Evolutionary conservation across 2,113 vertebrate species (phyloP).

Genomic region (Coreoperca whiteheadi): DNA sequence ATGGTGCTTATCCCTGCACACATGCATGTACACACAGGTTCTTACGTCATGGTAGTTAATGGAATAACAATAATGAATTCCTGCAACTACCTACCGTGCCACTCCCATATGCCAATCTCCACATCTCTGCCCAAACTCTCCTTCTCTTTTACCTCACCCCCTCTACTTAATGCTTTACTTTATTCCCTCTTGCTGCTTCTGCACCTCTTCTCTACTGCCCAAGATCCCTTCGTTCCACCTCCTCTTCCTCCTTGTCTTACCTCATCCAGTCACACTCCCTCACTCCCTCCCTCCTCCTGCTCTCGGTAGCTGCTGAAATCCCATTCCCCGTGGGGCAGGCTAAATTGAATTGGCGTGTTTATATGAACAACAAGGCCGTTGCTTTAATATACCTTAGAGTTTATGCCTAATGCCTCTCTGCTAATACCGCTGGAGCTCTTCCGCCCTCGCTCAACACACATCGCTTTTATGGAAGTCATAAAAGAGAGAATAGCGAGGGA

Average conservation of each 20-base stretch:
- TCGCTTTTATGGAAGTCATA: conserved; percentile 78
- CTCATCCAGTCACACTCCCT: conserved; percentile 52
- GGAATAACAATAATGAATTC: conserved; percentile 60
- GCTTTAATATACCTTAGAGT: conserved; percentile 92
- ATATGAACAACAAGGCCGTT: conserved; percentile 89
- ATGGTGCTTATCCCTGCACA: not conserved
- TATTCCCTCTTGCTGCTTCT: conserved; percentile 28
- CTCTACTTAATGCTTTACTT: not conserved
- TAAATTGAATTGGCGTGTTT: conserved; percentile 91
- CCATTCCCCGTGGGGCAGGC: conserved; percentile 91
- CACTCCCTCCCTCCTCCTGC: conserved; percentile 13
- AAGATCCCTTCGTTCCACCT: conserved; percentile 59
- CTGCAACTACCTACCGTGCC: conserved; percentile 40
- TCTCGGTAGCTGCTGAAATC: conserved; percentile 84
- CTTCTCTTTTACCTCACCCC: not conserved
- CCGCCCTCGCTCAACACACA: conserved; percentile 78
- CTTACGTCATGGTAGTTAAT: conserved; percentile 61
- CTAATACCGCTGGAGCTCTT: conserved; percentile 79
- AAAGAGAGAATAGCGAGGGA: conserved; percentile 60
- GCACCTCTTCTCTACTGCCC: conserved; percentile 26
- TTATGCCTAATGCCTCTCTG: conserved; percentile 84
- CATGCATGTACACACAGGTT: not conserved
- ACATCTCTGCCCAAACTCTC: conserved; percentile 32
- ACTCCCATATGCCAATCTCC: conserved; percentile 48
- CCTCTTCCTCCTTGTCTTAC: conserved; percentile 58